Conservation (phyloP, 2,113 vertebrate genomes). For the Pyxicephalus adspersus region DNA sequence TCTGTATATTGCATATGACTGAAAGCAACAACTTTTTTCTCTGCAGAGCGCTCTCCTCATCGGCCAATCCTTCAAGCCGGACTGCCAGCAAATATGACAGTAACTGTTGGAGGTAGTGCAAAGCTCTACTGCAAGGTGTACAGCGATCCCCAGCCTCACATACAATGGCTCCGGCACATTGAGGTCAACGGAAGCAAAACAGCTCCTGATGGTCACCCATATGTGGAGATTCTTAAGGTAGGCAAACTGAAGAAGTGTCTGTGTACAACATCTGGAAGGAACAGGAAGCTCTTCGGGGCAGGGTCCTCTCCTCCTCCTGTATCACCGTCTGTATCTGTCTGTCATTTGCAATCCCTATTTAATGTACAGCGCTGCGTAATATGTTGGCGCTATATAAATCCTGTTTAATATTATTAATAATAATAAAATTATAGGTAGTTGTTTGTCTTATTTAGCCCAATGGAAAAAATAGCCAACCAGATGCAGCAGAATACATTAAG, state of each 20-base stretch:
- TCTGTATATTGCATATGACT: too few species aligned
- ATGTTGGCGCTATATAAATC: too few species aligned
- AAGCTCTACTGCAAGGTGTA: conserved; percentile 98
- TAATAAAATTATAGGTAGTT: neutral
- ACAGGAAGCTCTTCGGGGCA: too few species aligned
- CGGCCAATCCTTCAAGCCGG: conserved; percentile 96
- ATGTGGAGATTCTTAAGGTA: conserved; percentile 95
- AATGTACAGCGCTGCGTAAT: too few species aligned
- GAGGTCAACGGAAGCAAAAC: conserved; percentile 92
- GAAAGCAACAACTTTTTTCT: neutral
- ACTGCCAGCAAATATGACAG: conserved; percentile 91
- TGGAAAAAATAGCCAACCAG: neutral
- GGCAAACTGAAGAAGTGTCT: neutral
- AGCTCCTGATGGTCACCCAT: conserved; percentile 86
- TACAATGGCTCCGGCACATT: conserved; percentile 98
- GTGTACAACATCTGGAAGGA: neutral
- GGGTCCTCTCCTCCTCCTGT: too few species aligned
- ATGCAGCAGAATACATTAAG: too few species aligned
- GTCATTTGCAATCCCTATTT: too few species aligned
- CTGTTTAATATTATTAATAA: too few species aligned
- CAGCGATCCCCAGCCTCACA: conserved; percentile 97
- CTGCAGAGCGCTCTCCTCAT: conserved; percentile 88
- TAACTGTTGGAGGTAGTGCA: conserved; percentile 91
- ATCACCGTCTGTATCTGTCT: too few species aligned
- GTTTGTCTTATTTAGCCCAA: neutral